A percentile compares a stretch with the other conserved stretches of the same genome.
These are phyloP conservation scores for Apostichopus californicus DNA, from an alignment of 35 echinoderm and acorn worm genomes.

Conservation along the genomic window DNA sequence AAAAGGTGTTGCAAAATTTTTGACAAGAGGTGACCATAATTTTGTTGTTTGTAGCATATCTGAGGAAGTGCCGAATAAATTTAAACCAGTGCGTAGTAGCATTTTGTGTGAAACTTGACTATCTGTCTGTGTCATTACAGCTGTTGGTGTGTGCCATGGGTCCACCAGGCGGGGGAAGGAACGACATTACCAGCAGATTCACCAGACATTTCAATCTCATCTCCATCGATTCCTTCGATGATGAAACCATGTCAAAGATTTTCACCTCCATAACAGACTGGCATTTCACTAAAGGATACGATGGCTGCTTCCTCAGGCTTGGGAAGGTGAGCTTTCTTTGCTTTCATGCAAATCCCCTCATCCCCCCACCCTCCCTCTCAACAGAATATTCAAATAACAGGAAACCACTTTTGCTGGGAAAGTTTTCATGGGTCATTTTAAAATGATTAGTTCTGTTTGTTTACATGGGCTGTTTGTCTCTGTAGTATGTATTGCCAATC, in stretches of 20 bases:
- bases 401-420: no score
- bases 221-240: conserved; percentile 96
- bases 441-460: no score
- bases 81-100: neutral
- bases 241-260: conserved; percentile 95
- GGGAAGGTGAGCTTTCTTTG: conserved; percentile 74
- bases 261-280: conserved; percentile 93
- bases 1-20: no score
- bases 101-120: no score
- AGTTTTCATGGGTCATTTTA: no score
- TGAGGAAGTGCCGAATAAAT: neutral
- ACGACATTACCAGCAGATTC: conserved; percentile 95
- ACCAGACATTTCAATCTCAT: conserved; percentile 94
- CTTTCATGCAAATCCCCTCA: no score
- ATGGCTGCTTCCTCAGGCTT: conserved; percentile 72
- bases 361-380: no score
- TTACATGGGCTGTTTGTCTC: no score
- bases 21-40: no score
- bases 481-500: no score
- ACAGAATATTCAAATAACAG: no score
- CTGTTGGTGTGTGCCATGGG: conserved; percentile 93
- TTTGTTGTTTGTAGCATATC: no score
- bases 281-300: conserved; percentile 91
- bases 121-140: conserved; percentile 49
- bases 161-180: conserved; percentile 94